These are phyloP conservation scores for Drosophila micromelanica DNA, from an alignment of 1,140 invertebrate genomes.

Conservation along the genomic window DNA sequence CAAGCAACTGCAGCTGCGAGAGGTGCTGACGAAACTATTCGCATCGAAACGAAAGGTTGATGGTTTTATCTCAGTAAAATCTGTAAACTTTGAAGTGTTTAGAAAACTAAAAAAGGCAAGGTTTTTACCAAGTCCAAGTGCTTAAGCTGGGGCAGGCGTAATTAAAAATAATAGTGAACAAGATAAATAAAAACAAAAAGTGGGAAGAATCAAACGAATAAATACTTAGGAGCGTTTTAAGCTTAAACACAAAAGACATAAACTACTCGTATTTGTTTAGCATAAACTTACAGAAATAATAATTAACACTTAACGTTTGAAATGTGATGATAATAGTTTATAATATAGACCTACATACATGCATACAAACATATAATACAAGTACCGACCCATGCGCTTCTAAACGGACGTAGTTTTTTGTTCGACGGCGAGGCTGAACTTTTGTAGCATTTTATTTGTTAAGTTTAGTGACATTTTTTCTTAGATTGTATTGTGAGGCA, in stretches of 20 bases:
- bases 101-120: constrained; percentile 25
- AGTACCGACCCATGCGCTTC: constrained; percentile 63
- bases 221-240: constrained; percentile 64
- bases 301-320: constrained; percentile 75
- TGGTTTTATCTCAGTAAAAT: constrained; percentile 8
- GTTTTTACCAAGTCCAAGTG: constrained; percentile 18
- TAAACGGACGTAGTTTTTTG: constrained; percentile 55
- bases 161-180: constrained; percentile 7
- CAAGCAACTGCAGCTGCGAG: constrained; percentile 1
- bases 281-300: constrained; percentile 65
- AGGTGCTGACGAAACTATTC: constrained; percentile 4
- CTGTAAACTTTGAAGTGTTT: constrained; percentile 1
- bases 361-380: constrained; percentile 44
- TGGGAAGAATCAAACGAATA: constrained; percentile 44
- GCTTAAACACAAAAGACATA: constrained; percentile 77
- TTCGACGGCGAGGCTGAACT: constrained; percentile 71
- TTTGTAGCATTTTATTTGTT: constrained; percentile 82
- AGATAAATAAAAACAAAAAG: neutral
- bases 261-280: constrained; percentile 78
- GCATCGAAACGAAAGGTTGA: constrained; percentile 1
- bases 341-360: constrained; percentile 51
- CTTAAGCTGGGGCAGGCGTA: constrained; percentile 7
- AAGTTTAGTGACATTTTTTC: constrained; percentile 76
- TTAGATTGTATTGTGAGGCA: constrained; percentile 53
- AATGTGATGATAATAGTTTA: constrained; percentile 82